Percentiles rank a stretch among this genome's conserved stretches.
These are phyloP conservation scores for Exocentrus adspersus DNA, from an alignment of 2,888 invertebrate genomes.

Conservation along the genomic window DNA sequence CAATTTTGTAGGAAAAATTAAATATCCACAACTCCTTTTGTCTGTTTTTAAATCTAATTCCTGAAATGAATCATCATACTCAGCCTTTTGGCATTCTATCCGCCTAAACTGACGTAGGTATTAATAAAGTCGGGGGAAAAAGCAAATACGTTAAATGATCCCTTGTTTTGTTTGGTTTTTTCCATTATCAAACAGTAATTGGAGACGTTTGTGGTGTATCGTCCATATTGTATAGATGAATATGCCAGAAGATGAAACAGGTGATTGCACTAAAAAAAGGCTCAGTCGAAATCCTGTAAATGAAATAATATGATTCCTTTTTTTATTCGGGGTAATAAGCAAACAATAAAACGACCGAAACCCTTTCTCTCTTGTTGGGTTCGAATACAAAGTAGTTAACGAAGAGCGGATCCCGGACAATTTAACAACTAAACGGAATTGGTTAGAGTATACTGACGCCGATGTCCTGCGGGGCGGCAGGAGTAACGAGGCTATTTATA, in stretches of 20 bases:
- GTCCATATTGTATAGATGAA: neutral
- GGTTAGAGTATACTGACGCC: constrained; percentile 25
- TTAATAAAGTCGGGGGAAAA: neutral
- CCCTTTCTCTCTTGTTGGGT: too few relatives aligned
- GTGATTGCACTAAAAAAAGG: too few relatives aligned
- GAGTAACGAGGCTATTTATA: constrained; percentile 29
- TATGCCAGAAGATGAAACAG: too few relatives aligned
- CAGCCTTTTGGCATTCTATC: neutral
- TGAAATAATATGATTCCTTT: too few relatives aligned
- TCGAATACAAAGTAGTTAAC: constrained; percentile 21
- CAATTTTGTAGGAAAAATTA: too few relatives aligned
- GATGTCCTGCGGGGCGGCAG: constrained; percentile 30
- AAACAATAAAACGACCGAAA: too few relatives aligned
- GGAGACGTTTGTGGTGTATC: neutral
- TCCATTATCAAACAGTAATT: neutral
- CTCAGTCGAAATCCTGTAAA: too few relatives aligned
- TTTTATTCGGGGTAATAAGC: too few relatives aligned
- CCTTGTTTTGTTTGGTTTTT: neutral
- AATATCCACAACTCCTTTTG: too few relatives aligned
- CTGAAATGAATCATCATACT: neutral
- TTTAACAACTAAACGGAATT: constrained; percentile 37
- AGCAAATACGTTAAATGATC: neutral
- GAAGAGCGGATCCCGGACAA: constrained; percentile 31
- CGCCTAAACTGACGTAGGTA: neutral
- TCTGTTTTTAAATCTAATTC: constrained; percentile 2